Base-by-base conservation (phyloP, 1,140 invertebrate genomes). In the Drosophila mauritiana region DNA sequence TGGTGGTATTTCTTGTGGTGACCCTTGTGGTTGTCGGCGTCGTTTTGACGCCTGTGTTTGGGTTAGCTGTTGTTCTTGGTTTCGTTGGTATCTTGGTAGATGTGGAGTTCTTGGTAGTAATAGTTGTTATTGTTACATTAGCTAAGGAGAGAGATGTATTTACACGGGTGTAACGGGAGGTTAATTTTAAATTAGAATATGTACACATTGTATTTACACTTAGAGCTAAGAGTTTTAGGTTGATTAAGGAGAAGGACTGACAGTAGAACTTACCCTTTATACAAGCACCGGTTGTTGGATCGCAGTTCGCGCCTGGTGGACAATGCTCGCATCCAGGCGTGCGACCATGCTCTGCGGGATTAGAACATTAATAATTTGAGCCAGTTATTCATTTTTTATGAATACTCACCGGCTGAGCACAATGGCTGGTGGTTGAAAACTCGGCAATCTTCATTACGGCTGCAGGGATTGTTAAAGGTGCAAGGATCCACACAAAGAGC, bases 401-500 rank as follows among this genome's bases (percentile, higher is more conserved):
- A 17, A 13, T 34, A 76, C 73, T 83, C 93, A 96, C 96, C 95
- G 94, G 95, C 95, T 20, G 96, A 94, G 83, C 96, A 97, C 53
- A 96, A 94, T 25, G 96, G 95, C 85, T 96, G 95, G 92, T 97
- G 96, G 82, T 96, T 93, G 73, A 96, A 93, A 22, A 97, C 96
- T 73, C 95, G 95, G 90, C 97, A 97, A 46, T 96, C 95, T 31
- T 90, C 93, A 36, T 93, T 92, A 2, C 82, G 70, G 15, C 94
- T 89, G 81, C 96, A 97, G 1, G 96, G 95, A 80, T 96, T 96
- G 15, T 94, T 93, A 57, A 94, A 92, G 12, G 93, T 93, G 88
- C 96, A 97, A 12, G 96, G 96, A 91, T 96, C 97, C 39, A 95
- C 93, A 80, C 97, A 98, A 59, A 95, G 94, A 5, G 95, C 94